These are phyloP conservation scores for Tretioscincus oriximinensis DNA, from an alignment of 2,113 vertebrate genomes.

Conservation along the genomic window DNA sequence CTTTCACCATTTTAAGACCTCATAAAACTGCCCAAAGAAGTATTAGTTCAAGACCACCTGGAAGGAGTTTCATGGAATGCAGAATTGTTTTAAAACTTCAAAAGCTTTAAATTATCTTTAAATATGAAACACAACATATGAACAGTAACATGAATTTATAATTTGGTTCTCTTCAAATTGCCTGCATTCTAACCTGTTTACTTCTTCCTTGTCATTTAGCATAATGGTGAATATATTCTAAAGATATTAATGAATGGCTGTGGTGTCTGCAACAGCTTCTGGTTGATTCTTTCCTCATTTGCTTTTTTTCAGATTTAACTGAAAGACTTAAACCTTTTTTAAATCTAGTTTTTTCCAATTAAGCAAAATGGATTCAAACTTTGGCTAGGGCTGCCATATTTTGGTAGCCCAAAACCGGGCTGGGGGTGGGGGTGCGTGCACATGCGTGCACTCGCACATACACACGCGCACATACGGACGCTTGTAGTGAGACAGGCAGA, in stretches of 20 bases:
- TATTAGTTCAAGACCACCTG: neutral
- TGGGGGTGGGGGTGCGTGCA: too few relatives aligned
- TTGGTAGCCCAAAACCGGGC: too few relatives aligned
- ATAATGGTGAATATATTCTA: neutral
- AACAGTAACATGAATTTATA: neutral
- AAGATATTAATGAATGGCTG: slow-evolving; percentile 5
- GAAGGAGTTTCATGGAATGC: neutral
- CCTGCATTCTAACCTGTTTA: neutral
- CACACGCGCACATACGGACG: too few relatives aligned
- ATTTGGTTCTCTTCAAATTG: neutral
- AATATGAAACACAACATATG: neutral
- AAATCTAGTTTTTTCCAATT: too few relatives aligned
- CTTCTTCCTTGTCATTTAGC: neutral
- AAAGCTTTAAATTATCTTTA: neutral
- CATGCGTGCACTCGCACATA: too few relatives aligned
- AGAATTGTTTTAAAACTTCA: neutral
- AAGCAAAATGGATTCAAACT: neutral
- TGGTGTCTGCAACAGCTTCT: neutral
- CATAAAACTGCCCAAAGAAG: neutral
- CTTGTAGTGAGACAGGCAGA: too few relatives aligned
- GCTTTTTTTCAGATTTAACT: neutral
- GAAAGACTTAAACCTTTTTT: neutral
- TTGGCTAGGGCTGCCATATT: too few relatives aligned
- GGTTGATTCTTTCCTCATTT: neutral
- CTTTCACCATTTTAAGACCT: neutral